Base-by-base conservation (phyloP, 2,797 vertebrate species). In the Cottoperca gobio region DNA sequence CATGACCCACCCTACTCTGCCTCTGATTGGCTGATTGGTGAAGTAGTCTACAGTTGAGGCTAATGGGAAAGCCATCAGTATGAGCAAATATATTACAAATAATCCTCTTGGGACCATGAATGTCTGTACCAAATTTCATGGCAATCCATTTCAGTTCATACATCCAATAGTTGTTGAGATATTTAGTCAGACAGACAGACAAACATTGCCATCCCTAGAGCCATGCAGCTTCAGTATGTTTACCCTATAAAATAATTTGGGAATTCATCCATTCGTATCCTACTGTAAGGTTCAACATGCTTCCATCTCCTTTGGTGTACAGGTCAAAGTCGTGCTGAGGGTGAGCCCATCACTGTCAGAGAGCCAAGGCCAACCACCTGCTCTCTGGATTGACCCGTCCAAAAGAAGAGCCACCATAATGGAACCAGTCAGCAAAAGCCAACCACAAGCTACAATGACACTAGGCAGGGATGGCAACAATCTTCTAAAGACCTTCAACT, bases 251-350 rank as follows among this genome's bases (percentile, higher is more conserved):
- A 14, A 43, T 37, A 5, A 13, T 24, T 26, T 9, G 19, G 43
- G 14, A 24, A 16, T 33, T 40, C 11, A 26, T n/a, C 24, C 17
- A 13, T 50, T 54, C 10, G 24, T 31, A 39, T 31, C 10, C 12
- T 21, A 23, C 2, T 31, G 23, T 21, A 2, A 40, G 64, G 46
- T 2, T 48, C 39, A 69, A 3, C 55, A 46, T 40, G 43, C 11
- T 68, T 39, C 40, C 21, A 23, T 73, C 58, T 75, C 63, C 39
- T 72, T 59, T 46, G 84, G 64, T 73, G 64, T 48, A 46, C 91
- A 99, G 97, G 97, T 99, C 74, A 98, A 96, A 93, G 97, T 99
- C 53, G 96, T 99, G 95, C 93, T 99, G 70, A 96, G 97, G 45
- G 95, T 99, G 70, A 96, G 95, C 74, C 96, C 97, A 2, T 82